Base-by-base conservation (phyloP, 1,140 invertebrate species). In the Polyergus mexicanus region DNA sequence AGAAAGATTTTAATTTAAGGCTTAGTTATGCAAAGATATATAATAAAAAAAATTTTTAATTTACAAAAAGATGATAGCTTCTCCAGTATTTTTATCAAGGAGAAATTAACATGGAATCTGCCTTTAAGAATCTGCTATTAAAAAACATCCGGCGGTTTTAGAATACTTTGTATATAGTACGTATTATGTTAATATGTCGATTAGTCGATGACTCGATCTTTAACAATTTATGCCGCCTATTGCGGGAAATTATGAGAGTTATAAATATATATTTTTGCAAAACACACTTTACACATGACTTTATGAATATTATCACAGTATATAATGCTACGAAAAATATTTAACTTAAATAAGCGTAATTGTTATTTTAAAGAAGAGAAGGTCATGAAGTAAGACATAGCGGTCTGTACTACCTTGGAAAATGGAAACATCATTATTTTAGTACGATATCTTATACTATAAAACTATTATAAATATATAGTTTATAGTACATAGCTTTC, bases 331-430 rank as follows among this genome's bases (percentile, higher is more conserved):
- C 22, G 16, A 69, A 44, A 69, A 2, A 47, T 47, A 16, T 69
- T 69, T 69, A 3, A 47, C 44, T 47, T 28, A 6, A 69, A 13
- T 44, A 25, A 44, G 0, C 2, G 10, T 0, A 7, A 22, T 25
- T 1, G 0, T 35, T 54, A 72, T 72, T 51, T 72, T 5, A 72
- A 0, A 54, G 69, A 72, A 4, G 47, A 72, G 10, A 72, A 72
- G 0, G 68, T 51, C 22, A 28, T 71, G 25, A 51, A 71, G 16
- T 71, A 71, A 28, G 68, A 71, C 16, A 54, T 32, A n/a, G 47
- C 69, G 10, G 28, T 71, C 16, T 54, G 47, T 28, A 54, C 25
- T 10, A 72, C 0, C 69, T 72, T 51, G n/a, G n/a, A 72, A 72
- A 54, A 4, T 10, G 25, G 1, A n/a, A 72, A 54, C 4, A 72